Conservation (phyloP, 2,888 invertebrate species). For the Cerceris rybyensis region DNA sequence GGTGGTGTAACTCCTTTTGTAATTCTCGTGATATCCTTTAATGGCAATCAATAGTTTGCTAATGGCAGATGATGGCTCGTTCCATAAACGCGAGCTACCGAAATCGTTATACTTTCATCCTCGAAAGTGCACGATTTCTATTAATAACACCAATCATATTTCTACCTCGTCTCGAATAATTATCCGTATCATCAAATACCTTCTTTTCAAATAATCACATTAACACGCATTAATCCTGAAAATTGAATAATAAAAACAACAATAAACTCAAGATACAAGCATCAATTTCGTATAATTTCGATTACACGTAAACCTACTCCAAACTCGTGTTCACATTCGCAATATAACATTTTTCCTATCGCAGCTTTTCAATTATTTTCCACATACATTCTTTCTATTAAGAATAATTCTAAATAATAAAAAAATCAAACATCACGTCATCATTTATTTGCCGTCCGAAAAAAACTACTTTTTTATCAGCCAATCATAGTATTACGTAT, state of each 20-base stretch:
- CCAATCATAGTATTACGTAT: too few relatives aligned
- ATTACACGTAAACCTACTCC: not conserved
- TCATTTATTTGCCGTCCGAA: too few relatives aligned
- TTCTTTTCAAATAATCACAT: not conserved
- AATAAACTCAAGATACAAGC: not conserved
- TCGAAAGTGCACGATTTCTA: too few relatives aligned
- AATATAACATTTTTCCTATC: not conserved
- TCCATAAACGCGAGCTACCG: too few relatives aligned
- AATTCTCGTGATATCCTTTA: not conserved
- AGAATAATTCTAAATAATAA: not conserved
- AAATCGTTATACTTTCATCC: too few relatives aligned
- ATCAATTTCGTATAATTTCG: not conserved
- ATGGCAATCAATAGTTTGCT: not conserved
- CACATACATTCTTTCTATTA: not conserved
- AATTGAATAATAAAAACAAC: not conserved
- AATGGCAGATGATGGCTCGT: not conserved
- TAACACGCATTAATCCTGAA: not conserved
- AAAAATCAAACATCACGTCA: too few relatives aligned
- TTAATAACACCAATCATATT: too few relatives aligned
- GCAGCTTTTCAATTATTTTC: too few relatives aligned
- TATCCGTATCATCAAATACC: too few relatives aligned
- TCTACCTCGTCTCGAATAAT: too few relatives aligned
- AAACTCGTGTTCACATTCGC: not conserved
- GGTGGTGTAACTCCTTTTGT: too few relatives aligned
- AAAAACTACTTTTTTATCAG: too few relatives aligned